Evolutionary conservation across 2,797 vertebrate genomes (phyloP), one percentile per base, ranked within the genome.

Genomic region (Onychomys leucogaster): DNA sequence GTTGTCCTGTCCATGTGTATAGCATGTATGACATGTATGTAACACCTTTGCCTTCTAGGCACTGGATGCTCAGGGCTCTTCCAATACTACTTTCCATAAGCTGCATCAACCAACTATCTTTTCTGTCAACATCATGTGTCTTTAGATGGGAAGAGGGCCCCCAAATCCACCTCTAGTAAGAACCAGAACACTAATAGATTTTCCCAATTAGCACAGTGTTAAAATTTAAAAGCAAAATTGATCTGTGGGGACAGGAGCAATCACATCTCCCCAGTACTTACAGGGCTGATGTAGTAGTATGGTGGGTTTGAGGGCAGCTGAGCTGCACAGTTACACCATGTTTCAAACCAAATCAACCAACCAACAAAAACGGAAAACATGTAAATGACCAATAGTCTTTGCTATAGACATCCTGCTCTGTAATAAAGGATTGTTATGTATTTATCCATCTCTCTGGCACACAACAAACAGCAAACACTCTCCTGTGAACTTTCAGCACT

Each of bases 161-260:
- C 81, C 49, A 19, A 25, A 25, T 46, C 23, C 21, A 49, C 13
- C 9, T n/a, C 41, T 25, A 8, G 57, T 37, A 11, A 84, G 69
- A 96, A 85, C 2, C 1, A 41, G 32, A 49, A 25, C 1, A 19
- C 29, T 76, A 32, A 73, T 19, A 8, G 29, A 34, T 71, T 81
- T 75, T 57, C 55, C 76, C 43, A 27, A 80, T 81, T 90, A 37
- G 12, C 63, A 95, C 9, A 88, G 11, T 67, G 90, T 59, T 84
- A 78, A 71, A 77, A 81, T 57, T 57, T 82, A 81, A 94, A 90
- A 95, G 16, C 46, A 59, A 19, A 75, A 29, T 83, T 95, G 92
- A 41, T 4, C 13, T 43, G 32, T 89, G 25, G 63, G 82, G 32
- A 61, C 3, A 63, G 73, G 41, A 46, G 25, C 41, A 34, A 46